phyloP scores from a whole-genome alignment of 2,113 vertebrate species.

The Amia ocellicauda region DNA sequence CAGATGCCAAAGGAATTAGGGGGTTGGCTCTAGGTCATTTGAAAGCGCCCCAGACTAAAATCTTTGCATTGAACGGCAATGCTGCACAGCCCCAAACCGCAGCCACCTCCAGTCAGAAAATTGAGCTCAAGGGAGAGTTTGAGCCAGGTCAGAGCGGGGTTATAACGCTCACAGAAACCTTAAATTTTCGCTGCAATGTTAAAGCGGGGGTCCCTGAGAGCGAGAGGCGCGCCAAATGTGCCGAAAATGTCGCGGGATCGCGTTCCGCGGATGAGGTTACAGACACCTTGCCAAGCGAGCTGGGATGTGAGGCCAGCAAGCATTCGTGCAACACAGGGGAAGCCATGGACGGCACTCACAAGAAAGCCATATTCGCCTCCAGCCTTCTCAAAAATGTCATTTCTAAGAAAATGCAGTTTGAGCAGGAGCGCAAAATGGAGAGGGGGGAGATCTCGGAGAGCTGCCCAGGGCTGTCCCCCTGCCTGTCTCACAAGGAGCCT shows the following conservation, averaged over 20 bases:
- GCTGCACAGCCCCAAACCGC: conserved; percentile 31
- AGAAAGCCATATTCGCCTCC: conserved; percentile 86
- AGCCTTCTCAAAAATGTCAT: conserved; percentile 92
- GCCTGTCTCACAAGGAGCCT: conserved; percentile 45
- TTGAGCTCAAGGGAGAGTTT: conserved; percentile 59
- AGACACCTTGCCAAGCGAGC: conserved; percentile 48
- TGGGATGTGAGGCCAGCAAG: conserved; percentile 47
- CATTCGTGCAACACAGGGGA: conserved; percentile 45
- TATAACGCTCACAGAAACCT: conserved; percentile 77
- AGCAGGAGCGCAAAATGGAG: conserved; percentile 95
- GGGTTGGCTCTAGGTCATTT: conserved; percentile 44
- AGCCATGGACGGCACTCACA: conserved; percentile 69
- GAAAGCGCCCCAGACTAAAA: conserved; percentile 65
- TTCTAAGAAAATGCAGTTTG: conserved; percentile 95
- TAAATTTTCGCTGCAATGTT: conserved; percentile 72
- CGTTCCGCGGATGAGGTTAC: conserved; percentile 73
- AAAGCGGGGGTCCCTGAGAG: conserved; percentile 56
- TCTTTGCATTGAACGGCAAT: conserved; percentile 50
- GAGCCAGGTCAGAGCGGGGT: conserved; percentile 61
- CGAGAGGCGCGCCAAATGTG: conserved; percentile 52
- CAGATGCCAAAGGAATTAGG: conserved; percentile 44
- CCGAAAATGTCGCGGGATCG: conserved; percentile 61
- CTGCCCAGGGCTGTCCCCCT: conserved; percentile 32
- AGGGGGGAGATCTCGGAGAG: conserved; percentile 82
- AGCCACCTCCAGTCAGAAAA: conserved; percentile 46